phyloP scores from a whole-genome alignment of 2,888 invertebrate genomes.

The Notodonta dromedarius region DNA sequence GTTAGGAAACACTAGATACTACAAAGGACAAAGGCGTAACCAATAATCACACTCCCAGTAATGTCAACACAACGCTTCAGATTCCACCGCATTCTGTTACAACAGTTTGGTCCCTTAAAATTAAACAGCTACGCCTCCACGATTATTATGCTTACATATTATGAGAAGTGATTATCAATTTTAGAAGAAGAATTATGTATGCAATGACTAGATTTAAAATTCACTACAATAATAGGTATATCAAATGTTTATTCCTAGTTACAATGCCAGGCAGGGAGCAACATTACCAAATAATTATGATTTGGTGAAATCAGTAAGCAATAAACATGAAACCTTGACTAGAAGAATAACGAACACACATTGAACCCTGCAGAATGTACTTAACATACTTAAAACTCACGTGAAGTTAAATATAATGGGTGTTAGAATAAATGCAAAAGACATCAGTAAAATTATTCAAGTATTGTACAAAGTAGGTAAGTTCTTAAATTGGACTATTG shows the following conservation, averaged over 20 bases:
- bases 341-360: constrained; percentile 63
- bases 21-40: constrained; percentile 72
- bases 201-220: constrained; percentile 19
- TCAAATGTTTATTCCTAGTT: constrained; percentile 1
- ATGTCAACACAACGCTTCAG: constrained; percentile 54
- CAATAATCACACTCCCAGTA: constrained; percentile 63
- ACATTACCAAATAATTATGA: no score
- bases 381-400: constrained; percentile 7
- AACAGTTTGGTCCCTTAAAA: constrained; percentile 72
- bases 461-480: background rate
- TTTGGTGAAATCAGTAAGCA: constrained; percentile 11
- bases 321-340: constrained; percentile 42
- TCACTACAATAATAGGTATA: background rate
- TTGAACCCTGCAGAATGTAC: constrained; percentile 61
- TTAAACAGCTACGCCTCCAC: constrained; percentile 75
- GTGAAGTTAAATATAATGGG: no score
- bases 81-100: constrained; percentile 56
- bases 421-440: constrained; percentile 16
- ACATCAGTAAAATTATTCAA: background rate
- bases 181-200: constrained; percentile 9
- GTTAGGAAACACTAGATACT: background rate
- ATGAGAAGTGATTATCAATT: constrained; percentile 19
- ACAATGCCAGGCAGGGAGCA: no score
- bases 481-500: constrained; percentile 13
- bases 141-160: constrained; percentile 15